Evolutionary conservation across 2,113 vertebrate genomes (phyloP), one percentile per base, ranked within the genome.

Genomic region (Vombatus ursinus): DNA sequence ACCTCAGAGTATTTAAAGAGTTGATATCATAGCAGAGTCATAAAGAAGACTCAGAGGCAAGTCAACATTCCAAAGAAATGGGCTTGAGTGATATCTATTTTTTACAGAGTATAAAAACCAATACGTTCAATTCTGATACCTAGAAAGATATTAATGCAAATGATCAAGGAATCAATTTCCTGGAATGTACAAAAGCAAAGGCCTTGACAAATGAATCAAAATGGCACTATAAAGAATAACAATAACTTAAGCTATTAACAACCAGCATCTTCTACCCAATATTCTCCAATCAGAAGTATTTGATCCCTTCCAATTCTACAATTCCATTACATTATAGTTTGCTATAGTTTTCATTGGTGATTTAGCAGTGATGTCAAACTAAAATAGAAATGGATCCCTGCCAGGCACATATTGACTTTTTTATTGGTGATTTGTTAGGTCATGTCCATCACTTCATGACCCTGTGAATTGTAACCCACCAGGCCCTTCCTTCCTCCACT

Each of bases 61-160:
- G 68, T 92, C 48, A 91, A 92, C 52, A 90, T 52, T 89, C 44
- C n/a, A 77, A 91, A 94, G n/a, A 93, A 96, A 90, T 37, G 89
- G 0, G 9, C 0, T 90, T 28, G 91, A n/a, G 57, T 49, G 50
- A 90, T 51, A 48, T 84, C 25, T 26, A 84, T 31, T 52, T 92
- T 94, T 47, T 92, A 53, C 48, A 49, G 77, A 51, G 50, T 0
- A 6, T 90, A n/a, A 89, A 92, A 57, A n/a, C 4, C 44, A 28
- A 14, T 90, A 92, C 84, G n/a, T 31, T 96, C 50, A 91, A 5
- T 52, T 92, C 50, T 90, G 90, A 52, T 91, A 28, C 26, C 22
- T 24, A 96, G 37, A 92, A 92, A 89, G 44, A 61, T 50, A 95
- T 23, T 92, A 92, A 94, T 93, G n/a, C 48, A 54, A 89, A 4